Base-by-base conservation (phyloP, 2,113 vertebrate genomes). In the Noctilio leporinus region DNA sequence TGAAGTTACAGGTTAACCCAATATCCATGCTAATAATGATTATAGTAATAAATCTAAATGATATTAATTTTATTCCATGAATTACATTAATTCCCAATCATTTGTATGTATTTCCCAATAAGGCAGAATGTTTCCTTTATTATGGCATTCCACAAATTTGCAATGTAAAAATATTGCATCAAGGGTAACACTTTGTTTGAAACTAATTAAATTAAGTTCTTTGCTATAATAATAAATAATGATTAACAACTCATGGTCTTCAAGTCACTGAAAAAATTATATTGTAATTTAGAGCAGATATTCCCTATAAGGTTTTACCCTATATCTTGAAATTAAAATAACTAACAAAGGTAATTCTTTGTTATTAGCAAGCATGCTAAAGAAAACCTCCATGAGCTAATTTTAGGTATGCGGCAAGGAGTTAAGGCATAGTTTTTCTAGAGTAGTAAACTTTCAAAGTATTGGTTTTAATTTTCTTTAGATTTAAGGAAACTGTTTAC, bases 291-390 rank as follows among this genome's bases (percentile, higher is more conserved):
- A 20, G 51, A n/a, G 83, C 14, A 96, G 45, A 59, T 82, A 80
- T 62, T 67, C 3, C 9, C 38, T 24, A 45, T 16, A 59, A 59
- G 2, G 76, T 91, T 86, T 87, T 33, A 72, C 4, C 28, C 35
- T 89, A 70, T 86, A 93, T 40, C 12, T n/a, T 92, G 16, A 90
- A 81, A 57, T 82, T 87, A 89, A 94, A 96, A 47, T 15, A 93
- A 20, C 5, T 2, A 7, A 69, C 80, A 70, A 70, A n/a, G 8
- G 35, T 10, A 93, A 84, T 35, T n/a, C n/a, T n/a, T n/a, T n/a
- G n/a, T n/a, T n/a, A n/a, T n/a, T 80, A 69, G 16, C 80, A 22
- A 89, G 19, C 15, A 9, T 86, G 35, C 3, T 64, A 40, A 62
- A 69, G 20, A 62, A 86, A 24, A 7, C 57, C 3, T 5, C 22